Conservation (phyloP, 2,113 vertebrate species). For the Microtus richardsoni region DNA sequence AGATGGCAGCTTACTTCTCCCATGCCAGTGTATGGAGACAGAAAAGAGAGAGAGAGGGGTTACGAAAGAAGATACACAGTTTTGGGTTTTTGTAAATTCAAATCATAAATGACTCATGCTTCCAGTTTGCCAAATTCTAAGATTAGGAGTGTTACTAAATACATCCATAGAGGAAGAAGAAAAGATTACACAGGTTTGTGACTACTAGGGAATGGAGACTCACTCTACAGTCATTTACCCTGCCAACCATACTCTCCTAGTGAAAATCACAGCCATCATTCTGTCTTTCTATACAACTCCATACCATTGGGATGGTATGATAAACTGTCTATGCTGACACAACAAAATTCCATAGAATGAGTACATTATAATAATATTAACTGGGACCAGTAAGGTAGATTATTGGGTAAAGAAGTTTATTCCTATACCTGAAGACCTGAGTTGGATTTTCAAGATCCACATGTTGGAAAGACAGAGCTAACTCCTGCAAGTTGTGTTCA, state of each 20-base stretch:
- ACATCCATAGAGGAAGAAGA: constrained; percentile 13
- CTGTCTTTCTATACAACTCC: background rate
- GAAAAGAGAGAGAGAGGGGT: background rate
- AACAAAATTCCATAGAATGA: background rate
- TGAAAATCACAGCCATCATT: background rate
- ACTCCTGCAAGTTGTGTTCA: background rate
- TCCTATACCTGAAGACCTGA: background rate
- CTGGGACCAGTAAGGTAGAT: background rate
- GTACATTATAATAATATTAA: background rate
- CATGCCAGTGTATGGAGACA: background rate
- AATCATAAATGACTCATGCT: constrained; percentile 53
- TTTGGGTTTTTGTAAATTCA: constrained; percentile 50
- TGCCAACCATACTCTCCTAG: background rate
- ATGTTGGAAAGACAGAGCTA: background rate
- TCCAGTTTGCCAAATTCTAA: constrained; percentile 16
- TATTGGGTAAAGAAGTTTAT: background rate
- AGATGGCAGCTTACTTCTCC: background rate
- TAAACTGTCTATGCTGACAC: background rate
- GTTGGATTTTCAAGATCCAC: background rate
- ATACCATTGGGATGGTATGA: background rate
- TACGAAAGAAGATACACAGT: background rate
- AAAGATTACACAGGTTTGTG: background rate
- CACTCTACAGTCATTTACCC: background rate
- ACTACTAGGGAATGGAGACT: background rate
- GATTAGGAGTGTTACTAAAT: constrained; percentile 56